Conservation (phyloP, 1,140 invertebrate species). For the Streblospio benedicti region DNA sequence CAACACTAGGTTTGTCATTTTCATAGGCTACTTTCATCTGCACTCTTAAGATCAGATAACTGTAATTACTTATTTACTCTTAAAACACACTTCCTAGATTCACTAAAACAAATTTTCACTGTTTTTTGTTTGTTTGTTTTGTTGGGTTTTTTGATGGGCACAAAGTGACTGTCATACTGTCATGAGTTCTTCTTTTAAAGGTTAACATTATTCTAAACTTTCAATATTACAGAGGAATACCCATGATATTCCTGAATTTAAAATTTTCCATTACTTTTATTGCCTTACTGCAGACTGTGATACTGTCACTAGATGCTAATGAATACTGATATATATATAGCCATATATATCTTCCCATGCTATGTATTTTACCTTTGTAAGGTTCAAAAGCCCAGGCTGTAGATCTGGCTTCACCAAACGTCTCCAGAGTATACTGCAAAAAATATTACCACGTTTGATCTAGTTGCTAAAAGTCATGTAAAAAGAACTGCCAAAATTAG, state of each 20-base stretch:
- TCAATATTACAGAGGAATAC: not conserved
- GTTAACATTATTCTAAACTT: not conserved
- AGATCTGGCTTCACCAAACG: slow-evolving; percentile 51
- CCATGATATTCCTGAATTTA: not conserved
- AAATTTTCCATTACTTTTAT: not conserved
- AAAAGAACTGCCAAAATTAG: no score
- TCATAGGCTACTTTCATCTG: not conserved
- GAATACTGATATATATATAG: not conserved
- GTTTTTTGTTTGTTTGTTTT: no score
- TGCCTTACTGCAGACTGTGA: not conserved
- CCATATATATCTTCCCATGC: no score
- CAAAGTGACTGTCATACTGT: no score
- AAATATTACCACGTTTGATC: no score
- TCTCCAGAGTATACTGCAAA: slow-evolving; percentile 50
- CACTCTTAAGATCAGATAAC: no score
- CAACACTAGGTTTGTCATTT: not conserved
- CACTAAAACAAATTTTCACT: no score
- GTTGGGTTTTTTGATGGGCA: no score
- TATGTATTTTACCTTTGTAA: slow-evolving; percentile 36
- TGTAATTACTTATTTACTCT: no score
- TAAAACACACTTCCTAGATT: no score
- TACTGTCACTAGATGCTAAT: not conserved
- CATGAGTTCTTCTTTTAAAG: no score
- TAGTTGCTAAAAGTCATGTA: no score
- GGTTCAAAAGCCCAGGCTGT: slow-evolving; percentile 51